A percentile compares a stretch with the other conserved stretches of the same genome.
These are phyloP conservation scores for Ctenodactylus gundi DNA, from an alignment of 2,113 vertebrate genomes.

Conservation along the genomic window DNA sequence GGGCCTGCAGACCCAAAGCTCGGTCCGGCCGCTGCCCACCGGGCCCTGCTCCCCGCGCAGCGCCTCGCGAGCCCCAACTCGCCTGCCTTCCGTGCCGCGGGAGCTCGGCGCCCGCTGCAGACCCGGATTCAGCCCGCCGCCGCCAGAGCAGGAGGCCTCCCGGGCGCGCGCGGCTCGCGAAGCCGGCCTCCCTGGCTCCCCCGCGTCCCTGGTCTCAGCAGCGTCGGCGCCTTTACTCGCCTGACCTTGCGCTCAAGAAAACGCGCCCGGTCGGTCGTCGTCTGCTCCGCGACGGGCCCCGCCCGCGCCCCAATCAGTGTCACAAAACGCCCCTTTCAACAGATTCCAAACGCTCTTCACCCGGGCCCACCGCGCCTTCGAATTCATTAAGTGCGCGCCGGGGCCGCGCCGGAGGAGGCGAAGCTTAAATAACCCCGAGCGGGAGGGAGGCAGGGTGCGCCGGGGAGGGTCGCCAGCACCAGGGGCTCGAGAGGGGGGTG, in stretches of 20 bases:
- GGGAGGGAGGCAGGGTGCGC: conserved; percentile 43
- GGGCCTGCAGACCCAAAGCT: not conserved
- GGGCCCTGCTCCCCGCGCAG: no score
- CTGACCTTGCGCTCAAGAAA: conserved; percentile 67
- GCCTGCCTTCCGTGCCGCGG: not conserved
- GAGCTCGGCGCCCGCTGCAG: conserved; percentile 4
- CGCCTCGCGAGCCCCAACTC: conserved; percentile 34
- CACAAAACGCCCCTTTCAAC: conserved; percentile 80
- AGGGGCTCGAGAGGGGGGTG: conserved; percentile 43
- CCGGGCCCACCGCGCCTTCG: conserved; percentile 75
- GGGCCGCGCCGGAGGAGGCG: conserved; percentile 73
- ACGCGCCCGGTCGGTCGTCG: conserved; percentile 70
- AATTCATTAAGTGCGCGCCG: conserved; percentile 74
- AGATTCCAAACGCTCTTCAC: conserved; percentile 78
- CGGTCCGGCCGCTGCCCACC: not conserved
- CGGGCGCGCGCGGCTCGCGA: conserved; percentile 66
- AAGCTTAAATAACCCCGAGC: conserved; percentile 79
- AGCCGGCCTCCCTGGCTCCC: conserved; percentile 49
- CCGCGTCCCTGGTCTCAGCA: conserved; percentile 56
- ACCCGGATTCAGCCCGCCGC: not conserved
- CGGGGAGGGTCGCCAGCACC: conserved; percentile 45
- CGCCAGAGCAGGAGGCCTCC: not conserved
- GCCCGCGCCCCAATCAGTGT: conserved; percentile 76
- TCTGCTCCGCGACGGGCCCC: conserved; percentile 63
- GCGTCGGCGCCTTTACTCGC: conserved; percentile 73